Conservation (phyloP, 2,113 vertebrate genomes). For the human region DNA sequence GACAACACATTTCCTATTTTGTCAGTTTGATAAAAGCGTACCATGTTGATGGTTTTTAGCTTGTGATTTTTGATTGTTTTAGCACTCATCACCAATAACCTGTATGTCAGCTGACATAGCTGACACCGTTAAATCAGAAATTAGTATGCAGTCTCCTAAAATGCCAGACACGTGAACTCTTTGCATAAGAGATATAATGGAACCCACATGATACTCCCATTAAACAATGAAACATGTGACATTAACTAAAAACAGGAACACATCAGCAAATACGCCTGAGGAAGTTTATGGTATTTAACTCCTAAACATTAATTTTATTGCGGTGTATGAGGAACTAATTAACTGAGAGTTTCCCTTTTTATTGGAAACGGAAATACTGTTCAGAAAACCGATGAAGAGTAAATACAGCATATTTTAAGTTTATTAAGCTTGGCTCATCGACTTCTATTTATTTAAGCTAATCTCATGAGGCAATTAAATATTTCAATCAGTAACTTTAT, state of each 20-base stretch:
- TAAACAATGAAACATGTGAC: constrained; percentile 84
- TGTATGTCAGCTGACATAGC: constrained; percentile 77
- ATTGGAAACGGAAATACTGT: constrained; percentile 76
- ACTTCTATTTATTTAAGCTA: constrained; percentile 69
- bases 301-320: constrained; percentile 86
- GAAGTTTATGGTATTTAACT: constrained; percentile 84
- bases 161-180: constrained; percentile 68
- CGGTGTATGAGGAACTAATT: constrained; percentile 81
- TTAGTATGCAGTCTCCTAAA: constrained; percentile 69
- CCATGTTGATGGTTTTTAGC: constrained; percentile 53
- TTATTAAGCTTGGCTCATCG: constrained; percentile 80
- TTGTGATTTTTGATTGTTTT: constrained; percentile 65
- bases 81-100: constrained; percentile 52
- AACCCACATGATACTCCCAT: constrained; percentile 77
- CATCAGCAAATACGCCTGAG: constrained; percentile 81
- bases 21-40: constrained; percentile 71
- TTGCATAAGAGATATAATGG: constrained; percentile 67
- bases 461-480: constrained; percentile 79
- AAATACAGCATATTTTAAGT: constrained; percentile 80
- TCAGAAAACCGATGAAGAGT: constrained; percentile 74
- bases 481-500: constrained; percentile 77
- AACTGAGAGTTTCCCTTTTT: constrained; percentile 80
- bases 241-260: constrained; percentile 79
- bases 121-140: constrained; percentile 78
- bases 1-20: constrained; percentile 70